phyloP scores from a whole-genome alignment of 2,888 invertebrate species.

The Zaprionus obscuricornis region DNA sequence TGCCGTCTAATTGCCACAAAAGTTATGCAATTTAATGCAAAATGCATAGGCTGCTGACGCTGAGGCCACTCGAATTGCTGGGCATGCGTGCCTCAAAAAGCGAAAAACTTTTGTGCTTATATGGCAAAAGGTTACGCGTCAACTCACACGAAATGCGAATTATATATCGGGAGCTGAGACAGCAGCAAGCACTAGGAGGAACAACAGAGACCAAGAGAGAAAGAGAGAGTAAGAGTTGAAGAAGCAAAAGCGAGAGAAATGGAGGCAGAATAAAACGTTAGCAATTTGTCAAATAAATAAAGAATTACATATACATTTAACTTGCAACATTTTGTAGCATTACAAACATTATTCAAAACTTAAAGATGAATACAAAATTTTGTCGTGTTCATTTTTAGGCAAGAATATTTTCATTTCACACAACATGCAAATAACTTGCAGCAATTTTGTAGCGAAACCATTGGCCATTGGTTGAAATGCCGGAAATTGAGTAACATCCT shows the following conservation, averaged over 20 bases:
- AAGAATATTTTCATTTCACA: too few species aligned
- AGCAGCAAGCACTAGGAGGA: neutral
- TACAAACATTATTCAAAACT: too few species aligned
- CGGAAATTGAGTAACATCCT: too few species aligned
- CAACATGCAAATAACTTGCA: too few species aligned
- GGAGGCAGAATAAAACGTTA: too few species aligned
- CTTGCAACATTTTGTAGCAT: too few species aligned
- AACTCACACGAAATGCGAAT: slow-evolving; percentile 79
- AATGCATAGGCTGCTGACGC: slow-evolving; percentile 48
- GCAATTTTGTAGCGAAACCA: too few species aligned
- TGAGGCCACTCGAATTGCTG: slow-evolving; percentile 61
- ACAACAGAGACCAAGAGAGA: neutral
- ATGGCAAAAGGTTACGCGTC: slow-evolving; percentile 75
- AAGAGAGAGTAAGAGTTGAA: neutral
- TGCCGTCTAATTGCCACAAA: slow-evolving; percentile 69
- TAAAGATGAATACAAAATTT: too few species aligned
- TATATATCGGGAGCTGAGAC: slow-evolving; percentile 59
- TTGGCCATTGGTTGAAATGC: too few species aligned
- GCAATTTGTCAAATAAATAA: too few species aligned
- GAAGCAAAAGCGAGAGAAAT: neutral
- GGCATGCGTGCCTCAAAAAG: slow-evolving; percentile 75
- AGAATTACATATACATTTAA: too few species aligned
- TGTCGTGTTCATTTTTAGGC: too few species aligned
- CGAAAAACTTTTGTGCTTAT: slow-evolving; percentile 67
- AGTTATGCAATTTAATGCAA: slow-evolving; percentile 79